Evolutionary conservation across 2,888 invertebrate genomes (phyloP).

Genomic region (Drosophila lutescens): DNA sequence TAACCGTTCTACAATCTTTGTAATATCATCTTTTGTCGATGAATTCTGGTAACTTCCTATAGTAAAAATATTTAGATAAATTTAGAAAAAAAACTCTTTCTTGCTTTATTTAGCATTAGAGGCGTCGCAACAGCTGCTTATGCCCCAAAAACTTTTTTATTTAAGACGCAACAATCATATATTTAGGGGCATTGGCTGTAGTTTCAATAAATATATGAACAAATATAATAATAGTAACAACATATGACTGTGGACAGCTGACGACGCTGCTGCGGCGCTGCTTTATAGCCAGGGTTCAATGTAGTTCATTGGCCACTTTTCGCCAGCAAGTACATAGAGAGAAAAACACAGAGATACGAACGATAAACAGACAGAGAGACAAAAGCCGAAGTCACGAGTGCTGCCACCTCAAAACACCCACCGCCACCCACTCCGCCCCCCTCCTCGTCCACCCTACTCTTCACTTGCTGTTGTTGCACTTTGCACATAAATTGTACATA

Average conservation of each 20-base stretch:
- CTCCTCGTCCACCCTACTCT: not conserved
- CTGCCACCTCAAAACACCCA: constrained; percentile 15
- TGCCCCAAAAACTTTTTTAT: not conserved
- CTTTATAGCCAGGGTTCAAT: constrained; percentile 72
- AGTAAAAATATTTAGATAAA: not conserved
- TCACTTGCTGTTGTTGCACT: constrained; percentile 47
- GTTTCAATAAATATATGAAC: too few species aligned
- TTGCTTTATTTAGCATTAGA: constrained; percentile 1
- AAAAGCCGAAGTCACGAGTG: constrained; percentile 79
- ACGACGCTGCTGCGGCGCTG: constrained; percentile 41
- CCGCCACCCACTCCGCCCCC: constrained; percentile 6
- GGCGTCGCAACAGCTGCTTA: too few species aligned
- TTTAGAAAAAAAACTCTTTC: not conserved
- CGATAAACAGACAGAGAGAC: constrained; percentile 59
- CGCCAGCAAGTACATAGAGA: constrained; percentile 58
- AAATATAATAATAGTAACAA: constrained; percentile 28
- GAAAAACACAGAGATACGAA: constrained; percentile 39
- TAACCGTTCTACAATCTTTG: too few species aligned
- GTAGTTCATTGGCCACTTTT: constrained; percentile 81
- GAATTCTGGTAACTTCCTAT: not conserved
- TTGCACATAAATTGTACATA: constrained; percentile 69
- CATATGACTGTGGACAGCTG: constrained; percentile 71
- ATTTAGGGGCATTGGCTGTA: too few species aligned
- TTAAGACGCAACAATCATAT: constrained; percentile 1
- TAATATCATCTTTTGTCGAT: too few species aligned